phyloP scores from a whole-genome alignment of 2,113 vertebrate species.

The Microcebus jonahi region DNA sequence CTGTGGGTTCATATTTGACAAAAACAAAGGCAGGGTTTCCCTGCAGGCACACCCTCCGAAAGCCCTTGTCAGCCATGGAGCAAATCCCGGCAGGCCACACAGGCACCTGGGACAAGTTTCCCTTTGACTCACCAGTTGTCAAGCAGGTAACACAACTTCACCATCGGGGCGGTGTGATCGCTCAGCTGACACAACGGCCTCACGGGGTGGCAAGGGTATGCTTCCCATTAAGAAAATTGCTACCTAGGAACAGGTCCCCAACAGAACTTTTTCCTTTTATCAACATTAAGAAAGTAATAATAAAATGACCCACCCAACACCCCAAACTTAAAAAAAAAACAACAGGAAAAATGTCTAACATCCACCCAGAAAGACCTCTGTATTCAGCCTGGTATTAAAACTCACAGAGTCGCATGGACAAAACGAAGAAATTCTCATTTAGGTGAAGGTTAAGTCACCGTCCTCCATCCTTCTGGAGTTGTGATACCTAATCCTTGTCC shows the following conservation, averaged over 20 bases:
- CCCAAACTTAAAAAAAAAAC: background rate
- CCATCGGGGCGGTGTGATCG: background rate
- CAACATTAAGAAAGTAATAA: constrained; percentile 71
- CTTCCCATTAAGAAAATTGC: constrained; percentile 62
- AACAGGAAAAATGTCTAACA: background rate
- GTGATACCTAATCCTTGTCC: background rate
- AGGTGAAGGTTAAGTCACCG: rapidly evolving
- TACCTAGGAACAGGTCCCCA: background rate
- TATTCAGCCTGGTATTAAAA: background rate
- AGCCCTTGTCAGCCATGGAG: background rate
- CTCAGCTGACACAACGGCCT: constrained; percentile 10
- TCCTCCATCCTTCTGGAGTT: background rate
- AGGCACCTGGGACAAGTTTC: constrained; percentile 49
- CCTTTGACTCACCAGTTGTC: constrained; percentile 74
- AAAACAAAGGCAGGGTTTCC: background rate
- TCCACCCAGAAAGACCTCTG: background rate
- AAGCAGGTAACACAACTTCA: constrained; percentile 66
- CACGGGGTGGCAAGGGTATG: background rate
- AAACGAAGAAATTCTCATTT: background rate
- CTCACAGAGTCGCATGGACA: rapidly evolving
- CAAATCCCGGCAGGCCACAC: background rate
- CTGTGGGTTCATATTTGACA: rapidly evolving
- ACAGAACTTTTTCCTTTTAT: constrained; percentile 1
- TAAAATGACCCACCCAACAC: constrained; percentile 32
- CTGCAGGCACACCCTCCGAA: rapidly evolving